phyloP scores from a whole-genome alignment of 1,140 invertebrate species.

The Agraylea sexmaculata region DNA sequence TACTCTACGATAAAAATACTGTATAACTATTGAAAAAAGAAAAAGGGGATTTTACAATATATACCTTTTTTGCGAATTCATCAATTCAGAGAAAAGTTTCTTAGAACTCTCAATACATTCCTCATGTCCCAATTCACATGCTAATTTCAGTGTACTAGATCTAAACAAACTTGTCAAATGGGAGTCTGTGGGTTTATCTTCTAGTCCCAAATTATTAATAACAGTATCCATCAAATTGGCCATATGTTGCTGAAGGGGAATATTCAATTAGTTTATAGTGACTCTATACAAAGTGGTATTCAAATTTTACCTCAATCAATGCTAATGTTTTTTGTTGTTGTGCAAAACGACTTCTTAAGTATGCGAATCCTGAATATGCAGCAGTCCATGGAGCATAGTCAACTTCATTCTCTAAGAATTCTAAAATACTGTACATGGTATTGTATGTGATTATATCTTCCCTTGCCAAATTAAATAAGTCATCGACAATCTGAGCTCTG shows the following conservation, averaged over 20 bases:
- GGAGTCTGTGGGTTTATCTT: constrained; percentile 28
- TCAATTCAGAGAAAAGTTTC: constrained; percentile 38
- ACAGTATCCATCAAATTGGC: constrained; percentile 29
- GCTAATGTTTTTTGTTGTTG: too few species aligned
- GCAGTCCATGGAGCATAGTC: constrained; percentile 54
- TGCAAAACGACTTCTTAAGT: too few species aligned
- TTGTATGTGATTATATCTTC: constrained; percentile 34
- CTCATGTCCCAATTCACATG: constrained; percentile 40
- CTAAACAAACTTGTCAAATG: constrained; percentile 34
- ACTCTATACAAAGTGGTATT: constrained; percentile 49
- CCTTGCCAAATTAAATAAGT: constrained; percentile 53
- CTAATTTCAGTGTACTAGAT: constrained; percentile 37
- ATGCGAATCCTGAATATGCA: constrained; percentile 43
- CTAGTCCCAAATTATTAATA: constrained; percentile 33
- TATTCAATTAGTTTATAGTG: too few species aligned
- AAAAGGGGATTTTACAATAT: constrained; percentile 18
- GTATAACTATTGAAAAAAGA: constrained; percentile 12
- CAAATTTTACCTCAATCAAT: too few species aligned
- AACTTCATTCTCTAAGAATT: constrained; percentile 49
- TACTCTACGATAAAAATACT: constrained; percentile 27
- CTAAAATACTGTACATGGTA: constrained; percentile 44
- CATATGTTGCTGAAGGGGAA: constrained; percentile 45
- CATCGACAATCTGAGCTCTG: constrained; percentile 69
- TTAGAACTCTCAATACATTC: constrained; percentile 38
- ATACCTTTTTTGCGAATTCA: constrained; percentile 15